Conservation (phyloP, 2,888 invertebrate genomes). For the Lasioglossum figueresi region DNA sequence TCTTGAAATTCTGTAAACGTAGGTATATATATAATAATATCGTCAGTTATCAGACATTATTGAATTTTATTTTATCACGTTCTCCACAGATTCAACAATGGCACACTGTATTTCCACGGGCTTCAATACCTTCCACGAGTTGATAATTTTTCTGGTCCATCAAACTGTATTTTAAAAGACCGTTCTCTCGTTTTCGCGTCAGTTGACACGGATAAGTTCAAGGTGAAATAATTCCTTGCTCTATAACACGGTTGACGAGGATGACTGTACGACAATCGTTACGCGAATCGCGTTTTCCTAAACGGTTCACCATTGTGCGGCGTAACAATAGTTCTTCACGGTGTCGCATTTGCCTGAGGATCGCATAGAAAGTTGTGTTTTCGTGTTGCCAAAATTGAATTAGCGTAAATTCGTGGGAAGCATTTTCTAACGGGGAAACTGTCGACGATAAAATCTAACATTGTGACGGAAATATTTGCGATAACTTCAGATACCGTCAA, state of each 20-base stretch:
- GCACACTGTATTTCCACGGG: neutral
- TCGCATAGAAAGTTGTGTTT: constrained; percentile 44
- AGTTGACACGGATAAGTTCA: constrained; percentile 1
- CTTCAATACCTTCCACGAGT: neutral
- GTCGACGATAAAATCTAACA: constrained; percentile 14
- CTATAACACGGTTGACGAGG: neutral
- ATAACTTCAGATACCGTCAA: constrained; percentile 3
- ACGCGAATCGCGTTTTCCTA: neutral
- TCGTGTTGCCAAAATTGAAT: constrained; percentile 63
- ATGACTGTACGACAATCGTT: neutral
- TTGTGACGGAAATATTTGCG: neutral
- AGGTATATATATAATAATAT: neutral
- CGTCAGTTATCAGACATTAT: neutral
- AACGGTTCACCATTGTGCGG: neutral
- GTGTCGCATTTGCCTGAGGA: constrained; percentile 17
- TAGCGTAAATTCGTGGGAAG: constrained; percentile 67
- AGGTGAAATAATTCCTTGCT: neutral
- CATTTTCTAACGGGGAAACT: constrained; percentile 24
- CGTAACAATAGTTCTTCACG: constrained; percentile 7
- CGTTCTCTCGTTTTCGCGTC: neutral
- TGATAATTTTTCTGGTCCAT: neutral
- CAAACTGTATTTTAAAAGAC: neutral
- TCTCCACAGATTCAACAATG: neutral
- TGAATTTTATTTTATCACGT: neutral
- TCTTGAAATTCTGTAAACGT: neutral